phyloP scores from a whole-genome alignment of 1,140 invertebrate species.

The Pteromalus puparum region DNA sequence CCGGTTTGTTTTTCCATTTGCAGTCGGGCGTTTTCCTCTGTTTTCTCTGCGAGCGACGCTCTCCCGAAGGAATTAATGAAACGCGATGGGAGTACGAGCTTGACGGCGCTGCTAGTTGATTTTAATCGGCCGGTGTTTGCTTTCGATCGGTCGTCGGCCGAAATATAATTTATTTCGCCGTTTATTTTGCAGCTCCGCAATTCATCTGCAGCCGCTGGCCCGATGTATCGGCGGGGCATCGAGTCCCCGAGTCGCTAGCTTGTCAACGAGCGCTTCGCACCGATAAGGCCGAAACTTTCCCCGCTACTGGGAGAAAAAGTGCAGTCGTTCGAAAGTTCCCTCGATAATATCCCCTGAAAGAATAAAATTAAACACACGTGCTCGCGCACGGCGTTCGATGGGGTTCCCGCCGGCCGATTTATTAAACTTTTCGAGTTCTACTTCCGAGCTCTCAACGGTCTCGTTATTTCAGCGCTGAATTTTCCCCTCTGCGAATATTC shows the following conservation, averaged over 20 bases:
- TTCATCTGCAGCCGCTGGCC: no score
- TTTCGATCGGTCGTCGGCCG: neutral
- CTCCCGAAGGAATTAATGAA: conserved; percentile 21
- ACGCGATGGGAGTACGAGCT: neutral
- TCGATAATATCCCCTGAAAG: neutral
- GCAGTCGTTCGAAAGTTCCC: neutral
- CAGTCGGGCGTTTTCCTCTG: neutral
- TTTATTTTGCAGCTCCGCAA: neutral
- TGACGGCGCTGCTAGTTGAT: conserved; percentile 19
- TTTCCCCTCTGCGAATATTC: conserved; percentile 19
- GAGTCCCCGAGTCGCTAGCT: neutral
- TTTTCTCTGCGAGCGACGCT: conserved; percentile 20
- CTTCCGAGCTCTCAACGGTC: neutral
- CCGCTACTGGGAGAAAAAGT: neutral
- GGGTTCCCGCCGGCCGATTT: neutral
- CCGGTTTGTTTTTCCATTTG: neutral
- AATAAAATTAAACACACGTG: conserved; percentile 36
- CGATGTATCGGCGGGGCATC: no score
- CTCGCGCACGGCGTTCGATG: neutral
- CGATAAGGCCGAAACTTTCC: neutral
- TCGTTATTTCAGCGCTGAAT: conserved; percentile 21
- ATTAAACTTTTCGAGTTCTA: conserved; percentile 39
- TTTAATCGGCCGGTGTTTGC: conserved; percentile 12
- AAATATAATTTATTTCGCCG: neutral
- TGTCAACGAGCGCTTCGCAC: neutral